Percentiles rank a stretch among this genome's conserved stretches.
These are phyloP conservation scores for Papilio protenor DNA, from an alignment of 2,888 invertebrate genomes.

Conservation along the genomic window DNA sequence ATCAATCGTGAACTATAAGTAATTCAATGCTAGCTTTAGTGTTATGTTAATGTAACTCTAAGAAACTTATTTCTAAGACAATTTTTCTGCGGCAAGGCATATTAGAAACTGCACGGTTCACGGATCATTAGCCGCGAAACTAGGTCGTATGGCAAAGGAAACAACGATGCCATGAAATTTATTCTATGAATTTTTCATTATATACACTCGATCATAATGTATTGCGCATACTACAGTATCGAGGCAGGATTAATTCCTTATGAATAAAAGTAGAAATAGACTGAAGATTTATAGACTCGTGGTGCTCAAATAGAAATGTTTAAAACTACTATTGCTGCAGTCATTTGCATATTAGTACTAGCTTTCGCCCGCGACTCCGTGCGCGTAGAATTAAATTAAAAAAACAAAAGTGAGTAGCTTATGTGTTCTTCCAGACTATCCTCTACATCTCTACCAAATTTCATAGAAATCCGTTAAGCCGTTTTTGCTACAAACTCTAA, in stretches of 20 bases:
- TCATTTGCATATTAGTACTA: too few relatives aligned
- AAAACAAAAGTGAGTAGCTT: too few relatives aligned
- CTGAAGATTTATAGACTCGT: background rate
- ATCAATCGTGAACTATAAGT: background rate
- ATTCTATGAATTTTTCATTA: slow-evolving; percentile 38
- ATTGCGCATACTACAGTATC: slow-evolving; percentile 23
- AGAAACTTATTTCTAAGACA: slow-evolving; percentile 20
- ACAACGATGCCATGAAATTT: slow-evolving; percentile 34
- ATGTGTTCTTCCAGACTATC: too few relatives aligned
- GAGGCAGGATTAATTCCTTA: slow-evolving; percentile 23
- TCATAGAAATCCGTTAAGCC: too few relatives aligned
- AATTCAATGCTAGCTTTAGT: background rate
- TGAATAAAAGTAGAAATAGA: slow-evolving; percentile 3
- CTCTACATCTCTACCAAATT: too few relatives aligned
- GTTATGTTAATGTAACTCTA: slow-evolving; percentile 23
- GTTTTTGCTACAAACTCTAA: too few relatives aligned
- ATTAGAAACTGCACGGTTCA: slow-evolving; percentile 62
- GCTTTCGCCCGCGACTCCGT: too few relatives aligned
- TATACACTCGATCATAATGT: slow-evolving; percentile 29
- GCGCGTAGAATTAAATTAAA: too few relatives aligned
- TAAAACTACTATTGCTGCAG: background rate
- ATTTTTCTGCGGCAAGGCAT: slow-evolving; percentile 47
- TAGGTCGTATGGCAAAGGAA: slow-evolving; percentile 36
- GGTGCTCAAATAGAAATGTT: background rate
- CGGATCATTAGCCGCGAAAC: slow-evolving; percentile 61